Base-by-base conservation (phyloP, 2,113 vertebrate species). In the Passer montanus region DNA sequence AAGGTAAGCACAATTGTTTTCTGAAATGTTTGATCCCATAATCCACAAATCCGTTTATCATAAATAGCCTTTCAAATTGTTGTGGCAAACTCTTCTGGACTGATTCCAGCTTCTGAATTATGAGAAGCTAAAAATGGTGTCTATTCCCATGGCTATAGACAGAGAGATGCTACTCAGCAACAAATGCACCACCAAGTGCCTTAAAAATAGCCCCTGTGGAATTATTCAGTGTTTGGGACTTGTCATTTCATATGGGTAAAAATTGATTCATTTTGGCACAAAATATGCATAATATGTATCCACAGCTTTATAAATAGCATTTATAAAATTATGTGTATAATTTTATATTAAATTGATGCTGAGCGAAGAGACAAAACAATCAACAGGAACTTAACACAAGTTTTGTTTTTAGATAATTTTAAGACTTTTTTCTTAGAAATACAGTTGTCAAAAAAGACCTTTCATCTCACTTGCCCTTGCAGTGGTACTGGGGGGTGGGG, bases 371-470 rank as follows among this genome's bases (percentile, higher is more conserved):
- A 95, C 94, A 84, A 95, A 97, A 94, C 89, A 97, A 72, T 90
- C 89, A 87, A 84, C 89, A 92, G 78, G 80, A 87, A 78, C 39
- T 89, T 84, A 78, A 66, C 56, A 74, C 16, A 55, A 87, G 64
- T 84, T 94, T 92, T 82, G 41, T 56, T 78, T 52, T 64, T 55
- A 72, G 68, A 21, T 50, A 85, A 64, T 41, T 55, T 1, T 50
- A 87, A 56, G 35, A 63, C 18, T 70, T 94, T 43, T 84, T 26
- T 52, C 30, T 75, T 70, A 78, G 85, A 86, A 92, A 84, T 63
- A 21, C 24, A 63, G 91, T 80, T 97, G 95, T 76, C 96, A 97
- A 85, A 97, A 96, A 82, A 64, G 75, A 15, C 97, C 24, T 99
- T 96, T 90, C 96, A 97, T 75, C 96, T 99, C 94, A 96, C 96